Evolutionary conservation across 2,888 invertebrate genomes (phyloP).

Genomic region (Tinea trinotella): DNA sequence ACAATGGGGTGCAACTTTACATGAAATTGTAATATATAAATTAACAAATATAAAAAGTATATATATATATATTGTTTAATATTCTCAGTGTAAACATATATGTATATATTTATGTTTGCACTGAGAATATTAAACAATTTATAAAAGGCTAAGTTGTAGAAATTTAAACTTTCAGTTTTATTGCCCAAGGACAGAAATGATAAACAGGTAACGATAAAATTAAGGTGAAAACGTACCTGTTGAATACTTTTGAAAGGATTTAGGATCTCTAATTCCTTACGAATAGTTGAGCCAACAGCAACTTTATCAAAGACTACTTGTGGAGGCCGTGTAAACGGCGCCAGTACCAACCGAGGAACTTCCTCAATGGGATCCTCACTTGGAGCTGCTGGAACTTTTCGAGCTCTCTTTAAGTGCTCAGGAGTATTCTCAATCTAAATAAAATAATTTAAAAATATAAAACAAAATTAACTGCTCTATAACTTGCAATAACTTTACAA

Average conservation of each 20-base stretch:
- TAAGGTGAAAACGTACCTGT: neutral
- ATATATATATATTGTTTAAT: neutral
- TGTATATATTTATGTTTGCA: slow-evolving; percentile 51
- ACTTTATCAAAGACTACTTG: slow-evolving; percentile 80
- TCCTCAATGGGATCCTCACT: slow-evolving; percentile 52
- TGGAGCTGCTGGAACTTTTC: slow-evolving; percentile 38
- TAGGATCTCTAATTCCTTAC: slow-evolving; percentile 66
- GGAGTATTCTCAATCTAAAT: slow-evolving; percentile 64
- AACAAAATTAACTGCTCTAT: slow-evolving; percentile 7
- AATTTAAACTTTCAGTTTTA: too few relatives aligned
- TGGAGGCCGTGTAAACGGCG: slow-evolving; percentile 77
- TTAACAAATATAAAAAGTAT: slow-evolving; percentile 19
- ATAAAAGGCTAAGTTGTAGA: too few relatives aligned
- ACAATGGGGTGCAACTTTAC: too few relatives aligned
- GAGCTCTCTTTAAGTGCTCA: slow-evolving; percentile 46
- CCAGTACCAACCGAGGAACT: slow-evolving; percentile 68
- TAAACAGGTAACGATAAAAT: slow-evolving; percentile 15
- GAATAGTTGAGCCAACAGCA: slow-evolving; percentile 67
- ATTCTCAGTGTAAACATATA: neutral
- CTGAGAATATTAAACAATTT: slow-evolving; percentile 34
- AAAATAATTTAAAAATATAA: neutral
- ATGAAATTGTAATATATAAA: too few relatives aligned
- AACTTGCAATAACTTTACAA: slow-evolving; percentile 1
- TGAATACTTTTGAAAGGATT: slow-evolving; percentile 63
- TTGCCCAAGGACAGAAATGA: slow-evolving; percentile 15